Evolutionary conservation across 64 coral and sea anemone genomes (phyloP).

Genomic region (Dendrophyllia cribrosa): DNA sequence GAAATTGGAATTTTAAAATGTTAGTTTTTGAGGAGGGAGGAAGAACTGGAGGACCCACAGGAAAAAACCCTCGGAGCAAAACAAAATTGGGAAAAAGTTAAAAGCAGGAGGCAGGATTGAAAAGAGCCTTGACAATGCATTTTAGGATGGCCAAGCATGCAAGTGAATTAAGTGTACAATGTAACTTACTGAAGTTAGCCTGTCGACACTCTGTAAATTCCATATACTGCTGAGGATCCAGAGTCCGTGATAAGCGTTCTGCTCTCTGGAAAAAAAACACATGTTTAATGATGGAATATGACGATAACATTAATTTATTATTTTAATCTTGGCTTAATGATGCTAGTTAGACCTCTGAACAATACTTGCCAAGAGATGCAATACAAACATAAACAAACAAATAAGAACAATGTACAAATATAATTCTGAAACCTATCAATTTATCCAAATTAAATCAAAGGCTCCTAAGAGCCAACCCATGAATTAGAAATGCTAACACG

Average conservation of each 20-base stretch:
- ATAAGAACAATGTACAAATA: no score
- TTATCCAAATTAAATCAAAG: no score
- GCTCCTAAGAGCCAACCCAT: no score
- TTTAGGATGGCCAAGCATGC: background rate
- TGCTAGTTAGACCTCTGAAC: no score
- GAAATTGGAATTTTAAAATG: no score
- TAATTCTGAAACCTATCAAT: no score
- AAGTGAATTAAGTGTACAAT: background rate
- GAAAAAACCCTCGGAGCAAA: no score
- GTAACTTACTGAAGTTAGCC: constrained; percentile 84
- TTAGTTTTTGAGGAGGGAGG: no score
- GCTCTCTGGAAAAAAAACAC: constrained; percentile 56
- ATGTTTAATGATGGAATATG: background rate
- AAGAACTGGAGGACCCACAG: no score
- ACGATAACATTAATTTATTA: background rate
- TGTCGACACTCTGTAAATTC: constrained; percentile 86
- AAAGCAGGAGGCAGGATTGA: background rate
- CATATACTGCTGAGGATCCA: constrained; percentile 85
- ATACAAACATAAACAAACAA: background rate
- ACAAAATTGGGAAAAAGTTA: no score
- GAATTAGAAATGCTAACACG: no score
- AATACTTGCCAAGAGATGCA: background rate
- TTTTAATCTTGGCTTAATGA: no score
- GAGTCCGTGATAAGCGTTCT: constrained; percentile 71
- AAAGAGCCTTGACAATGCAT: background rate